Evolutionary conservation across 2,888 invertebrate species (phyloP).

Genomic region (Encarsia formosa): DNA sequence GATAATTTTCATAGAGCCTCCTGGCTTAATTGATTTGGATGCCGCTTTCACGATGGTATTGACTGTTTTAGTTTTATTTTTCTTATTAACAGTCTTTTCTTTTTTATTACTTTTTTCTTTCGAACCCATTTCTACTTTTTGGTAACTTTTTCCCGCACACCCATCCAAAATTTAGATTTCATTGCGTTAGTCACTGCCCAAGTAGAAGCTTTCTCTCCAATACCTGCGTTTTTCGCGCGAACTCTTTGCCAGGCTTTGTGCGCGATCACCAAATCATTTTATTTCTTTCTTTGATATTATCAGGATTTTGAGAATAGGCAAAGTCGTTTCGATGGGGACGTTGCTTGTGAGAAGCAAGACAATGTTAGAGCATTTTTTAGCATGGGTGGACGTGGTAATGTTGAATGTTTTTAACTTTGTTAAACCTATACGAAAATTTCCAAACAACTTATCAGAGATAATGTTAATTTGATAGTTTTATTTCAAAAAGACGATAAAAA

Average conservation of each 20-base stretch:
- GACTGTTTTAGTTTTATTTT: background rate
- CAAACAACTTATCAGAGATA: too few relatives aligned
- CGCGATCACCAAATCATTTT: too few relatives aligned
- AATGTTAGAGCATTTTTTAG: too few relatives aligned
- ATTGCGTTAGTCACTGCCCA: slow-evolving; percentile 1
- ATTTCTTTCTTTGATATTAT: too few relatives aligned
- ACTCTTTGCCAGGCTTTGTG: background rate
- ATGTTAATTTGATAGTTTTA: too few relatives aligned
- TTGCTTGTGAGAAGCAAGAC: too few relatives aligned
- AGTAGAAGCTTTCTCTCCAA: slow-evolving; percentile 20
- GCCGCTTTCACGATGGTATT: background rate
- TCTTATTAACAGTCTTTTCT: background rate
- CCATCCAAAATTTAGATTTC: slow-evolving; percentile 3
- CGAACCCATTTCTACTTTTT: background rate
- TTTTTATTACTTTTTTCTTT: background rate
- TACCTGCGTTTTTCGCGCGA: slow-evolving; percentile 29
- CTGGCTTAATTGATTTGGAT: background rate
- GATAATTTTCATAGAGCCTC: background rate
- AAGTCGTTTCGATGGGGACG: too few relatives aligned
- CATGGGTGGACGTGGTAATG: too few relatives aligned
- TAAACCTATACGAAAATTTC: too few relatives aligned
- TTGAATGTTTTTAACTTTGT: too few relatives aligned
- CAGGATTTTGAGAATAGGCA: too few relatives aligned
- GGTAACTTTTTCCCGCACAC: background rate
- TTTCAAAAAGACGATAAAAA: too few relatives aligned